Evolutionary conservation across 2,888 invertebrate species (phyloP).

Genomic region (Atherix ibis): DNA sequence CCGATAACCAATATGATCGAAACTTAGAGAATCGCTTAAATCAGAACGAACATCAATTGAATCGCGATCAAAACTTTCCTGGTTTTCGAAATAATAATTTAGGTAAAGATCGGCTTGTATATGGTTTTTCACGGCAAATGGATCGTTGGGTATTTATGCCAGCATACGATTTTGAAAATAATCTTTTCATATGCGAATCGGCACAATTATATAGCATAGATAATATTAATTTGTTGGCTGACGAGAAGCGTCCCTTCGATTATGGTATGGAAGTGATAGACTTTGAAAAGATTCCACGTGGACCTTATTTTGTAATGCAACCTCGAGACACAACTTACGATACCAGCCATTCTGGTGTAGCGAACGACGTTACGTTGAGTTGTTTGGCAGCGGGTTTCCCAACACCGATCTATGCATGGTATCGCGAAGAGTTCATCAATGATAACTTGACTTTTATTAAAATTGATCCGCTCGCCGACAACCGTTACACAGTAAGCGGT

Average conservation of each 20-base stretch:
- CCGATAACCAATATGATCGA: constrained; percentile 25
- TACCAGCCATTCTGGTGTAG: constrained; percentile 47
- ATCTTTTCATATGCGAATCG: constrained; percentile 73
- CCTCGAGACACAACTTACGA: constrained; percentile 74
- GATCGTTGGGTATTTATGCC: constrained; percentile 76
- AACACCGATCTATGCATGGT: constrained; percentile 81
- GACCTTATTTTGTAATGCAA: constrained; percentile 77
- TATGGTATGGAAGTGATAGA: constrained; percentile 75
- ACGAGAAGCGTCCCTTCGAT: constrained; percentile 65
- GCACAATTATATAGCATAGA: constrained; percentile 34
- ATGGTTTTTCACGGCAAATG: constrained; percentile 52
- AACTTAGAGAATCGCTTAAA: background rate
- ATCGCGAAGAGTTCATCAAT: constrained; percentile 69
- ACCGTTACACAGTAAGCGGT: constrained; percentile 74
- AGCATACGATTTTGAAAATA: constrained; percentile 58
- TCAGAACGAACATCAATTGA: background rate
- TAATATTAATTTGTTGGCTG: constrained; percentile 52
- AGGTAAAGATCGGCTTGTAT: constrained; percentile 60
- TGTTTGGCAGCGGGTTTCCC: constrained; percentile 81
- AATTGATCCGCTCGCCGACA: constrained; percentile 62
- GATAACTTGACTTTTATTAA: constrained; percentile 52
- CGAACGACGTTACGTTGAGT: constrained; percentile 60
- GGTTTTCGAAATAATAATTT: constrained; percentile 17
- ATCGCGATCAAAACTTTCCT: background rate
- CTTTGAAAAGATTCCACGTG: constrained; percentile 64